These are phyloP conservation scores for Holothuria scabra DNA, from an alignment of 53 echinoderm and acorn worm species.

Conservation along the genomic window DNA sequence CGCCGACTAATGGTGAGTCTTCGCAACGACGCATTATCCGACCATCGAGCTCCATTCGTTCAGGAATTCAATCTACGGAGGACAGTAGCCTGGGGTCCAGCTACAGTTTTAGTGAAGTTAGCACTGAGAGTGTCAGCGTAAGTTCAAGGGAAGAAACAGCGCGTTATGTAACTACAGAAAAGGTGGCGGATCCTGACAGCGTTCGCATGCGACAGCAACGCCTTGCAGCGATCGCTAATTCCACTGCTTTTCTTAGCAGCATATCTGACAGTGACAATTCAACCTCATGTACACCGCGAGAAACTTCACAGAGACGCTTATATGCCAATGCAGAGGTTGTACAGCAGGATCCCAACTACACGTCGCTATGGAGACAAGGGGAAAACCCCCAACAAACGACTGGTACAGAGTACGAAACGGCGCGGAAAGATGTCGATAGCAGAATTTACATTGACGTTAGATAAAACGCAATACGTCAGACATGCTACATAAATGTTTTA, in stretches of 20 bases:
- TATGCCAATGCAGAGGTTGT: conserved; percentile 85
- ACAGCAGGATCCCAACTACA: conserved; percentile 79
- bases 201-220: conserved; percentile 62
- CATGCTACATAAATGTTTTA: too few species aligned
- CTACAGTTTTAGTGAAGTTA: conserved; percentile 63
- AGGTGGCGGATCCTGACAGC: conserved; percentile 72
- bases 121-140: conserved; percentile 63
- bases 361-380: conserved; percentile 75
- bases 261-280: conserved; percentile 25
- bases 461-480: conserved; percentile 11
- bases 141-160: conserved; percentile 76
- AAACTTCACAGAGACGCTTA: conserved; percentile 59
- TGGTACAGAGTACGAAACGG: neutral
- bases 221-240: conserved; percentile 58
- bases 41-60: conserved; percentile 55
- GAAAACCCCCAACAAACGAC: conserved; percentile 50
- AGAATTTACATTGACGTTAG: conserved; percentile 93
- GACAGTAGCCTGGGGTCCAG: conserved; percentile 67
- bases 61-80: conserved; percentile 68
- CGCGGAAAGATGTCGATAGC: conserved; percentile 63
- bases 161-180: conserved; percentile 87
- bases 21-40: conserved; percentile 51
- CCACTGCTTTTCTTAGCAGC: conserved; percentile 21
- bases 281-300: conserved; percentile 10
- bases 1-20: neutral